Evolutionary conservation across 37 sponge, comb jelly and placozoan genomes (phyloP).

Genomic region (Tethya wilhelma): DNA sequence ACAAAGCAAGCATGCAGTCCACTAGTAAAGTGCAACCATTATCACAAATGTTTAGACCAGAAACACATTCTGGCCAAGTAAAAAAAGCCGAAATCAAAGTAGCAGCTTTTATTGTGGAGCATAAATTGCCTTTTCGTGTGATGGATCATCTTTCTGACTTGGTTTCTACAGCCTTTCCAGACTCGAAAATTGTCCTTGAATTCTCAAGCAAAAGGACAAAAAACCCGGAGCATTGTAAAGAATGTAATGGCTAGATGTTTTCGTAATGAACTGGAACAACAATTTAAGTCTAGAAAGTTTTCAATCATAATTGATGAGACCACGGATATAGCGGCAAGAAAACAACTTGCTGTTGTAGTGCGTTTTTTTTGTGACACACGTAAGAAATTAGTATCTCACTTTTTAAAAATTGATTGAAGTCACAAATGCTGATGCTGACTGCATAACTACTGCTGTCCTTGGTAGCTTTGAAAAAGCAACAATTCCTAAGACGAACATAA

Average conservation of each 20-base stretch:
- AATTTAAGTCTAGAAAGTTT: not conserved
- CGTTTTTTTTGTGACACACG: conserved; percentile 16
- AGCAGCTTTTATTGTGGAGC: conserved; percentile 31
- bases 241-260: conserved; percentile 29
- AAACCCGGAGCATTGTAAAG: conserved; percentile 19
- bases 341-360: conserved; percentile 30
- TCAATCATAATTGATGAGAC: conserved; percentile 44
- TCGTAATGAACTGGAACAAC: conserved; percentile 5
- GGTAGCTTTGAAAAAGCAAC: not conserved
- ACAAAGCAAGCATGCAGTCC: no score
- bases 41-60: not conserved
- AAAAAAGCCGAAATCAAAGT: conserved; percentile 32
- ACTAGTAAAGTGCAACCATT: not conserved
- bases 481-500: conserved; percentile 15
- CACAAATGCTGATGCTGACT: not conserved
- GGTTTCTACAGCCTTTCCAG: conserved; percentile 5
- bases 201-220: conserved; percentile 10
- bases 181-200: conserved; percentile 36
- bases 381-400: not conserved
- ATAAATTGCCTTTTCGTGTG: conserved; percentile 22
- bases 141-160: conserved; percentile 34
- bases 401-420: not conserved
- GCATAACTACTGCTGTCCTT: no score
- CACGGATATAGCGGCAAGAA: conserved; percentile 19
- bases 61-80: conserved; percentile 2